Evolutionary conservation across 2,888 invertebrate genomes (phyloP).

Genomic region (Drosophila neotestacea): DNA sequence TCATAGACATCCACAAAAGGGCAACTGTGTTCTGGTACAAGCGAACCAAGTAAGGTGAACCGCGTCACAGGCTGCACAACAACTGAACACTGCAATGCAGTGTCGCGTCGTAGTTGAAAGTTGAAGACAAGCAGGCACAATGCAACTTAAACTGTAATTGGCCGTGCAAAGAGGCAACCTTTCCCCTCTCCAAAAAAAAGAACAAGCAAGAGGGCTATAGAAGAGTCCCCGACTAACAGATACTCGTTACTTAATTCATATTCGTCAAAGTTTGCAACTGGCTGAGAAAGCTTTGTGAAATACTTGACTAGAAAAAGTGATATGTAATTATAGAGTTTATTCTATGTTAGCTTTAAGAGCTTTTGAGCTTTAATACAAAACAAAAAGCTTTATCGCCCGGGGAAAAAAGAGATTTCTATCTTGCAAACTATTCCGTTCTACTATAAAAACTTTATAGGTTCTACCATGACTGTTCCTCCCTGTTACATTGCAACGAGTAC

Average conservation of each 20-base stretch:
- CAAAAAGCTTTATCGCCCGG: too few relatives aligned
- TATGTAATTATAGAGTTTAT: not conserved
- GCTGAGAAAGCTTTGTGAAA: not conserved
- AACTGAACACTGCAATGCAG: slow-evolving; percentile 36
- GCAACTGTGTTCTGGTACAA: slow-evolving; percentile 51
- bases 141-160: slow-evolving; percentile 72
- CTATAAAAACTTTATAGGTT: too few relatives aligned
- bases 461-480: not conserved
- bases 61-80: slow-evolving; percentile 43
- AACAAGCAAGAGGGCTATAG: too few relatives aligned
- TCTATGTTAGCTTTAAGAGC: not conserved
- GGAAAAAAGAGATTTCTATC: too few relatives aligned
- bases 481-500: not conserved
- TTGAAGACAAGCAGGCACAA: slow-evolving; percentile 19
- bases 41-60: slow-evolving; percentile 27
- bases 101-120: slow-evolving; percentile 14
- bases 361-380: too few relatives aligned
- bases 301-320: not conserved
- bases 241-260: not conserved
- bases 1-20: slow-evolving; percentile 51
- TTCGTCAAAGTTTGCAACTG: too few relatives aligned
- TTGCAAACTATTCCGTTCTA: too few relatives aligned
- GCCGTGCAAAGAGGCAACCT: slow-evolving; percentile 68
- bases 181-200: not conserved
- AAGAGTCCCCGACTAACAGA: not conserved